These are phyloP conservation scores for Melanargia galathea DNA, from an alignment of 2,888 invertebrate genomes.

Conservation along the genomic window DNA sequence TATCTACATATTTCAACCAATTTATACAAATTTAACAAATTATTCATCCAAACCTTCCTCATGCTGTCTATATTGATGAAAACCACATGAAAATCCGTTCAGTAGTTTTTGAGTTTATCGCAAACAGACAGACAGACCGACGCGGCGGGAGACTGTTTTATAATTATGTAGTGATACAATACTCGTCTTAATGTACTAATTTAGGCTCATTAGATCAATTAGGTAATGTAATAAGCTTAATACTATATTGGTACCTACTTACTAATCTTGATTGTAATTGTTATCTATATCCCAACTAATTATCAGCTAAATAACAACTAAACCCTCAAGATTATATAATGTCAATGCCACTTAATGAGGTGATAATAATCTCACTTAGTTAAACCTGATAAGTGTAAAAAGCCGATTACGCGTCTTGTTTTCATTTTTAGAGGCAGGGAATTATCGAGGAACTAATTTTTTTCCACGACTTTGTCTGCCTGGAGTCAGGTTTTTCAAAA, in stretches of 20 bases:
- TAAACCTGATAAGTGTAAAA: constrained; percentile 3
- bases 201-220: background rate
- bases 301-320: background rate
- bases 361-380: constrained; percentile 3
- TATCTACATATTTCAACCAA: too few relatives aligned
- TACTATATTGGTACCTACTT: background rate
- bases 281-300: background rate
- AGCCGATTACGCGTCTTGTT: background rate
- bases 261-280: background rate
- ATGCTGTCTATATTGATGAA: too few relatives aligned
- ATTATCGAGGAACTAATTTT: background rate
- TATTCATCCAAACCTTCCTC: too few relatives aligned
- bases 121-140: too few relatives aligned
- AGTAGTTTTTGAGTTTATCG: too few relatives aligned
- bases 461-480: too few relatives aligned
- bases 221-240: background rate
- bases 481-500: too few relatives aligned
- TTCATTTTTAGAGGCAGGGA: background rate
- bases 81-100: too few relatives aligned
- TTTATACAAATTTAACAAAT: too few relatives aligned
- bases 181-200: background rate
- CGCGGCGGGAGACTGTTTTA: too few relatives aligned
- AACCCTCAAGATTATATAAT: background rate
- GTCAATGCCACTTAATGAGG: background rate
- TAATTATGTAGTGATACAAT: background rate